Conservation (phyloP, 2,888 invertebrate genomes). For the Cryptocephalus moraei region DNA sequence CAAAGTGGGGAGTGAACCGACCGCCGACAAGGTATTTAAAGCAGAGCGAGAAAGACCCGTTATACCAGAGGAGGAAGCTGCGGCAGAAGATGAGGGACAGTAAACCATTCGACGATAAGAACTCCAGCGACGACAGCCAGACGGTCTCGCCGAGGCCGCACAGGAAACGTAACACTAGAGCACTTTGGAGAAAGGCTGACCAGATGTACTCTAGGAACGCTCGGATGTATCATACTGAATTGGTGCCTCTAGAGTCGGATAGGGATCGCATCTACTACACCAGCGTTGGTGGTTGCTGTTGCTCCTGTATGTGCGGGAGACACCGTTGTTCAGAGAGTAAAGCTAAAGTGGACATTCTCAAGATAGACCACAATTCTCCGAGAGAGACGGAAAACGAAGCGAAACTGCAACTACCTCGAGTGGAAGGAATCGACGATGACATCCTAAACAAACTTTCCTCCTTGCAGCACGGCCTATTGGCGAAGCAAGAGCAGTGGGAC, state of each 20-base stretch:
- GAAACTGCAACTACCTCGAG: conserved; percentile 12
- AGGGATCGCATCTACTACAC: conserved; percentile 36
- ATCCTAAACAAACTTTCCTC: conserved; percentile 34
- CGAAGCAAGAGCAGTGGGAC: conserved; percentile 47
- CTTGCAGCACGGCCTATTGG: conserved; percentile 39
- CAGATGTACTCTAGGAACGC: conserved; percentile 38
- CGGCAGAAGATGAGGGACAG: conserved; percentile 50
- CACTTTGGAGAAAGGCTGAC: conserved; percentile 39
- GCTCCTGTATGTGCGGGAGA: conserved; percentile 34
- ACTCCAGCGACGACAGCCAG: conserved; percentile 54
- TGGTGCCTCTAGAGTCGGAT: conserved; percentile 45
- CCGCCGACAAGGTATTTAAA: conserved; percentile 77
- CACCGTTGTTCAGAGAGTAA: conserved; percentile 29
- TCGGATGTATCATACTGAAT: conserved; percentile 38
- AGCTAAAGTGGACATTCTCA: conserved; percentile 36
- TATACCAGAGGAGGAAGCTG: conserved; percentile 62
- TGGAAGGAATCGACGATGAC: conserved; percentile 20
- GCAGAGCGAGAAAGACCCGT: conserved; percentile 83
- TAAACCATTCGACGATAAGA: conserved; percentile 44
- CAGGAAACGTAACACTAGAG: conserved; percentile 33
- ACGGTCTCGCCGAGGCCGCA: conserved; percentile 44
- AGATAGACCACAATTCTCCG: conserved; percentile 22
- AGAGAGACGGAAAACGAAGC: conserved; percentile 7
- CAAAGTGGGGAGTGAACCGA: conserved; percentile 66
- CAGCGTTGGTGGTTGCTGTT: conserved; percentile 20